Evolutionary conservation across 2,797 vertebrate species (phyloP), one percentile per base, ranked within the genome.

Genomic region (Dicrostonyx torquatus): DNA sequence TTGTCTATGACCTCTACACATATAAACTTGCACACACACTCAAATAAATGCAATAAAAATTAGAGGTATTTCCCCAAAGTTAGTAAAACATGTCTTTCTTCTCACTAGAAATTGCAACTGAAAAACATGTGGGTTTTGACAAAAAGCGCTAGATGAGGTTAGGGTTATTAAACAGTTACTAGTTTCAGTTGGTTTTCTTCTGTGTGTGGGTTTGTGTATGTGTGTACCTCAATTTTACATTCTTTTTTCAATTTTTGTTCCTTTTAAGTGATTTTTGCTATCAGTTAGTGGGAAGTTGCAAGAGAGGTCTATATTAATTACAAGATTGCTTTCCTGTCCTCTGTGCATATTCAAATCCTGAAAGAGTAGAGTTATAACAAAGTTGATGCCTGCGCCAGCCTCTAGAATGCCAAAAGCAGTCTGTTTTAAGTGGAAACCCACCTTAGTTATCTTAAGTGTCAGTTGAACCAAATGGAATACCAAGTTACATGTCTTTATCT

Each of bases 301-400:
- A 92, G 58, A 13, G 60, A 92, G 62, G 31, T 87, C 26, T 58
- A 7, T 48, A 50, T 87, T 91, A 95, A 86, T 93, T 73, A 92
- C 26, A 84, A 37, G 13, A 66, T 29, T 8, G 70, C 7, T 68
- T 93, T 26, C 79, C 66, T 66, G 12, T 31, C 22, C 15, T 68
- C 2, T 4, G 26, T 79, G 64, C 0, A 12, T 53, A 77, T 72
- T 84, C 24, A 64, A 89, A 68, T 94, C 15, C 43, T 40, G 22
- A 34, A 22, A 87, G 8, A 2, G 11, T 22, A 82, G 17, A 1
- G 5, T 60, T 68, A 68, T 77, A 66, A 50, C 17, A 62, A 89
- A 80, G 89, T 20, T 12, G 31, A 37, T 66, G 18, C 24, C 82
- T 89, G 48, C 77, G 40, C 29, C 75, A 68, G 34, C 26, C 64